phyloP scores from a whole-genome alignment of 1,140 invertebrate genomes.

The Aphaenogaster ashmeadi region DNA sequence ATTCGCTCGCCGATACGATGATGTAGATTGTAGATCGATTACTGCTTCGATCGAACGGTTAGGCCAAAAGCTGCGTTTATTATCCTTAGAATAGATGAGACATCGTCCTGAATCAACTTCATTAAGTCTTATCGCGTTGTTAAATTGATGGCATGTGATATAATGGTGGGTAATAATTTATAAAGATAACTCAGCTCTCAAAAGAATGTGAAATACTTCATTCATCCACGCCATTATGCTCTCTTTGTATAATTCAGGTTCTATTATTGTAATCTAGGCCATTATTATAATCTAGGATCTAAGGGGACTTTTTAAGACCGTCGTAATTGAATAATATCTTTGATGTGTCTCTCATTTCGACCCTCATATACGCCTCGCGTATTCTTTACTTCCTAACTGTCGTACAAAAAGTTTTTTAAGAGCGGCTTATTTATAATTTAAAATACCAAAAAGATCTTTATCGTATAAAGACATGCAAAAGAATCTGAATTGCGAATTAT shows the following conservation, averaged over 20 bases:
- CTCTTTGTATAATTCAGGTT: conserved; percentile 39
- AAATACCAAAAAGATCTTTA: neutral
- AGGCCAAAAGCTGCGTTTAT: conserved; percentile 32
- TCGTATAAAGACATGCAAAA: neutral
- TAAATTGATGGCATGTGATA: conserved; percentile 53
- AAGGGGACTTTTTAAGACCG: conserved; percentile 45
- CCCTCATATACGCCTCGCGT: neutral
- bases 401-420: neutral
- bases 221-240: conserved; percentile 46
- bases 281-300: conserved; percentile 57
- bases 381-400: neutral
- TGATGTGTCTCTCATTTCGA: conserved; percentile 18
- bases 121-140: conserved; percentile 54
- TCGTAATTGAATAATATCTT: conserved; percentile 40
- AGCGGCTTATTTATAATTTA: conserved; percentile 12
- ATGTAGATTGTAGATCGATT: conserved; percentile 13
- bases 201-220: conserved; percentile 61
- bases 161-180: conserved; percentile 55
- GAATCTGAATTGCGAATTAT: conserved; percentile 35
- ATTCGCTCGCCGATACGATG: neutral
- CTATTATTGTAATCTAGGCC: conserved; percentile 50
- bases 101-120: conserved; percentile 36
- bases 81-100: conserved; percentile 53
- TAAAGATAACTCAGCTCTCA: conserved; percentile 38
- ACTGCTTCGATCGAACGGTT: neutral